Percentiles rank a stretch among this genome's conserved stretches.
phyloP scores from a whole-genome alignment of 2,888 invertebrate genomes.

The Chrysina gloriosa region DNA sequence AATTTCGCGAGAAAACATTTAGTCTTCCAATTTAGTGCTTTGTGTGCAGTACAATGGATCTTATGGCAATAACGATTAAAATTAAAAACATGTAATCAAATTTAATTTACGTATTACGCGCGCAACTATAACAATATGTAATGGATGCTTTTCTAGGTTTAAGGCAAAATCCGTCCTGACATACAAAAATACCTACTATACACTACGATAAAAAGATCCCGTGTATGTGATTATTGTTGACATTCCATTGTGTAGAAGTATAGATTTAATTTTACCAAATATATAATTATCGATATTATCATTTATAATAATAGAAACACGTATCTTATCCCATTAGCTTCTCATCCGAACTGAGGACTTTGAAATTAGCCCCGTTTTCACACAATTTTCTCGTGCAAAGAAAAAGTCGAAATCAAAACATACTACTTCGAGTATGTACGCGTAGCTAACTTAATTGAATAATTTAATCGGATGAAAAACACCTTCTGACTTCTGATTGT shows the following conservation, averaged over 20 bases:
- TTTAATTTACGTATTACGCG: too few relatives aligned
- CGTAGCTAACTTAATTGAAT: not conserved
- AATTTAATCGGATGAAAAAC: constrained; percentile 27
- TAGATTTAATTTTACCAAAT: constrained; percentile 1
- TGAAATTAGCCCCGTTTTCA: too few relatives aligned
- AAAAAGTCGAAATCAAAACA: too few relatives aligned
- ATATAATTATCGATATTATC: too few relatives aligned
- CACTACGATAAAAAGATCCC: not conserved
- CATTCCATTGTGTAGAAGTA: constrained; percentile 4
- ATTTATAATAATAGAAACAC: too few relatives aligned
- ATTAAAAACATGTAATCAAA: constrained; percentile 1
- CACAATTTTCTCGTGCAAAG: too few relatives aligned
- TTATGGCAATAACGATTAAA: constrained; percentile 25
- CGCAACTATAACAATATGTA: not conserved
- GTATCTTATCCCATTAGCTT: too few relatives aligned
- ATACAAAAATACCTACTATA: constrained; percentile 12
- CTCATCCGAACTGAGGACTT: too few relatives aligned
- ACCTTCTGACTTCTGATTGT: constrained; percentile 49
- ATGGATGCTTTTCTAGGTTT: constrained; percentile 13
- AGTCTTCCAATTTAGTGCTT: constrained; percentile 36
- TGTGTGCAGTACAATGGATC: constrained; percentile 25
- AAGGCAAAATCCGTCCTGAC: constrained; percentile 31
- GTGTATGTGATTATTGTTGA: constrained; percentile 9
- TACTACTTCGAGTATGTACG: not conserved
- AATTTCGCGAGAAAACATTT: not conserved